phyloP scores from a whole-genome alignment of 2,888 invertebrate genomes.

The Psylliodes chrysocephalus region DNA sequence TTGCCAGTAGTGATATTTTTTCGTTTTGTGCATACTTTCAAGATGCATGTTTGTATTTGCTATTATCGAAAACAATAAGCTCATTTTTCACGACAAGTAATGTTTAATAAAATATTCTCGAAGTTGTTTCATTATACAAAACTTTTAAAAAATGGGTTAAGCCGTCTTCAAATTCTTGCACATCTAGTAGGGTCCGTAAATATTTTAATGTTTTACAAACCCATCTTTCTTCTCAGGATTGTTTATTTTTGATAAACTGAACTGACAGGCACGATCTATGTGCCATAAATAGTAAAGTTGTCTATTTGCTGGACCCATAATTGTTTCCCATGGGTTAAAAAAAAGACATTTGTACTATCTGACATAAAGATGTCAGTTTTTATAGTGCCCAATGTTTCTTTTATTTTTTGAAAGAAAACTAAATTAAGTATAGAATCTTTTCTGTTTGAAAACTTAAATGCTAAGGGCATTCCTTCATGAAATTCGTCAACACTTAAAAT shows the following conservation, averaged over 20 bases:
- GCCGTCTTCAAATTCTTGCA: neutral
- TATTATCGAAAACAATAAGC: slow-evolving; percentile 1
- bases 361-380: slow-evolving; percentile 16
- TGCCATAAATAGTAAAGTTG: slow-evolving; percentile 8
- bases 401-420: neutral
- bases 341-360: slow-evolving; percentile 14
- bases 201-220: no score
- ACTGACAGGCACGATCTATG: slow-evolving; percentile 7
- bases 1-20: no score
- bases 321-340: slow-evolving; percentile 8
- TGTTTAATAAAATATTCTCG: neutral
- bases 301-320: neutral
- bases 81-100: neutral
- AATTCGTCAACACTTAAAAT: slow-evolving; percentile 3
- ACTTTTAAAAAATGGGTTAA: neutral
- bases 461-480: neutral
- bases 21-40: no score
- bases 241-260: slow-evolving; percentile 11
- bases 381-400: neutral
- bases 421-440: slow-evolving; percentile 2
- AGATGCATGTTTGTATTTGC: no score
- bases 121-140: neutral
- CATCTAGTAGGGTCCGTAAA: neutral
- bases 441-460: slow-evolving; percentile 17
- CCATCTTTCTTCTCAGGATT: neutral